phyloP scores from a whole-genome alignment of 2,113 vertebrate species.

The Cygnus atratus region DNA sequence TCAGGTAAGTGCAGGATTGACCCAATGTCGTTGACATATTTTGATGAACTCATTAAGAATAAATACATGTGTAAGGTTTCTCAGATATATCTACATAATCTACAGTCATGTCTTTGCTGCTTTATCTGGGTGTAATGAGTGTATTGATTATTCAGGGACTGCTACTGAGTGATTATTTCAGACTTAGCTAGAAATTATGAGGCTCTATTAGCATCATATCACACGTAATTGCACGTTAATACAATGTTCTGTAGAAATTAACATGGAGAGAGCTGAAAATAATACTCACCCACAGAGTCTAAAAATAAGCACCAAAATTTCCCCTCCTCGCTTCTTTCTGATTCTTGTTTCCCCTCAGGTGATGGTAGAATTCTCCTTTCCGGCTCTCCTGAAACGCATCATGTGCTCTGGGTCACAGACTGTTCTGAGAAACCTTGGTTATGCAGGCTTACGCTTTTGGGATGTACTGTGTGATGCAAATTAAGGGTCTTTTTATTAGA shows the following conservation, averaged over 20 bases:
- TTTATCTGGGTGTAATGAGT: neutral
- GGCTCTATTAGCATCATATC: neutral
- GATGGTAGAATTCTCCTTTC: conserved; percentile 44
- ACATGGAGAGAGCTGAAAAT: conserved; percentile 53
- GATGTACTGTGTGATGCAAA: neutral
- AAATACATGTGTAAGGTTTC: neutral
- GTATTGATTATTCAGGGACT: neutral
- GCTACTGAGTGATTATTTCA: neutral
- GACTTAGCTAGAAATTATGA: conserved; percentile 13
- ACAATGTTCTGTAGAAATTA: conserved; percentile 50
- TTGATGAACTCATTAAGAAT: neutral
- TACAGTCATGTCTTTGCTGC: neutral
- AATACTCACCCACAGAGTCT: conserved; percentile 65
- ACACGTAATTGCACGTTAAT: conserved; percentile 20
- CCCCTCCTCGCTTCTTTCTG: conserved; percentile 63
- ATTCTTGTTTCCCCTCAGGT: conserved; percentile 62
- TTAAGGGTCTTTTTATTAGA: neutral
- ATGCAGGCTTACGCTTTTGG: neutral
- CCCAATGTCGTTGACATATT: neutral
- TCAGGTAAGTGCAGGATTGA: neutral
- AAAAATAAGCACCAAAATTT: conserved; percentile 70
- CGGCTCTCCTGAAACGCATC: conserved; percentile 34
- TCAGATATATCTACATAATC: neutral
- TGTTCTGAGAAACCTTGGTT: neutral
- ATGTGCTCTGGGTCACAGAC: conserved; percentile 1